Evolutionary conservation across 1,140 invertebrate species (phyloP).

Genomic region (Riptortus pedestris): DNA sequence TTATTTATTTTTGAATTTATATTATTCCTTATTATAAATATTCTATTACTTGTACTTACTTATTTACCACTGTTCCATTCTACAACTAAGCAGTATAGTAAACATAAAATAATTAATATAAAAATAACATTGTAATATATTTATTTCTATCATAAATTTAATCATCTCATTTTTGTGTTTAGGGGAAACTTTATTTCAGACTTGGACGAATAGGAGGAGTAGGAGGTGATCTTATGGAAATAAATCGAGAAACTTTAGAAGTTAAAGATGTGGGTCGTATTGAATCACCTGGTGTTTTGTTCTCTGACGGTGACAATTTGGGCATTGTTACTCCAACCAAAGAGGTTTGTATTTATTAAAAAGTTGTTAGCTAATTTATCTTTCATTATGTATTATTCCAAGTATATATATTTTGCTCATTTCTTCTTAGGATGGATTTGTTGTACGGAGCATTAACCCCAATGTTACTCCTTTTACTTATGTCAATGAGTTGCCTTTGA

Average conservation of each 20-base stretch:
- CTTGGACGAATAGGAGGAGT: constrained; percentile 15
- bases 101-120: too few relatives aligned
- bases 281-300: constrained; percentile 55
- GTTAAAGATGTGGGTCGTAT: constrained; percentile 28
- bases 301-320: constrained; percentile 73
- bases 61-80: too few relatives aligned
- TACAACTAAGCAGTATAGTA: too few relatives aligned
- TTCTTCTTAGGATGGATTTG: constrained; percentile 61
- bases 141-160: too few relatives aligned
- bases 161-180: background rate
- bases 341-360: constrained; percentile 51
- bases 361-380: background rate
- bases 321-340: constrained; percentile 67
- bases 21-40: too few relatives aligned
- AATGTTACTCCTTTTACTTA: constrained; percentile 47
- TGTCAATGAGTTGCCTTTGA: constrained; percentile 58
- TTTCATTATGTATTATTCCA: background rate
- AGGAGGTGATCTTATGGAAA: constrained; percentile 26
- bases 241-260: constrained; percentile 28
- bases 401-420: background rate
- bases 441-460: constrained; percentile 66
- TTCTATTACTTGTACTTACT: too few relatives aligned
- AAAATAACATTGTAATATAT: too few relatives aligned
- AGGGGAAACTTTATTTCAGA: constrained; percentile 25
- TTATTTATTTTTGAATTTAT: too few relatives aligned